Evolutionary conservation across 2,797 vertebrate genomes (phyloP).

Genomic region (Malacoraja senta): DNA sequence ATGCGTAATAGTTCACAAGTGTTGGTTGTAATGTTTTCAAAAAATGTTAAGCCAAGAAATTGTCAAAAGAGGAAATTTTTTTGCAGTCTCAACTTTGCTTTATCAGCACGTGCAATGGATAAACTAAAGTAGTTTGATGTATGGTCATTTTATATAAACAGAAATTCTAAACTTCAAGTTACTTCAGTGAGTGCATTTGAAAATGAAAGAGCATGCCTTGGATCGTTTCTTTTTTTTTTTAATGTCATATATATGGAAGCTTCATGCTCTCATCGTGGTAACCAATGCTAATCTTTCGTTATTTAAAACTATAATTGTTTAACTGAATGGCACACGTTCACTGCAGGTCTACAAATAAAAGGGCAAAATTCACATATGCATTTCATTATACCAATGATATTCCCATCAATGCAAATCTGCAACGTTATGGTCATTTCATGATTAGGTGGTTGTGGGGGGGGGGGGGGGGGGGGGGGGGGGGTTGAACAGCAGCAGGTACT

Average conservation of each 20-base stretch:
- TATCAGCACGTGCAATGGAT: slow-evolving; percentile 29
- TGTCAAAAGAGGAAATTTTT: neutral
- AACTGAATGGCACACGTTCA: slow-evolving; percentile 16
- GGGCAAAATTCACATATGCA: neutral
- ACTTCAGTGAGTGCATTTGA: neutral
- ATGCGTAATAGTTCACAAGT: neutral
- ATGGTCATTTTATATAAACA: slow-evolving; percentile 17
- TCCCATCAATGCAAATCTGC: neutral
- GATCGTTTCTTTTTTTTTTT: neutral
- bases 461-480: no score
- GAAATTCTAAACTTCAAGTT: slow-evolving; percentile 29
- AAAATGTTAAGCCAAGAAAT: neutral
- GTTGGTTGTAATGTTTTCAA: neutral
- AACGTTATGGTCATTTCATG: neutral
- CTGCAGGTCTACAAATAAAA: neutral
- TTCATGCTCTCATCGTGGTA: slow-evolving; percentile 12
- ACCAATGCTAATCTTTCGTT: neutral
- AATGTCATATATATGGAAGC: slow-evolving; percentile 2
- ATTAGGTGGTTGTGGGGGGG: no score
- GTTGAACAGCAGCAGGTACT: neutral
- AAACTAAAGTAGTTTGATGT: neutral
- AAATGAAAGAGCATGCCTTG: slow-evolving; percentile 14
- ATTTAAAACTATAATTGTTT: neutral
- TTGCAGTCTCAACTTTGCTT: neutral
- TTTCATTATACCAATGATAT: neutral